Conservation (phyloP, 2,797 vertebrate genomes). For the Rachycentron canadum region DNA sequence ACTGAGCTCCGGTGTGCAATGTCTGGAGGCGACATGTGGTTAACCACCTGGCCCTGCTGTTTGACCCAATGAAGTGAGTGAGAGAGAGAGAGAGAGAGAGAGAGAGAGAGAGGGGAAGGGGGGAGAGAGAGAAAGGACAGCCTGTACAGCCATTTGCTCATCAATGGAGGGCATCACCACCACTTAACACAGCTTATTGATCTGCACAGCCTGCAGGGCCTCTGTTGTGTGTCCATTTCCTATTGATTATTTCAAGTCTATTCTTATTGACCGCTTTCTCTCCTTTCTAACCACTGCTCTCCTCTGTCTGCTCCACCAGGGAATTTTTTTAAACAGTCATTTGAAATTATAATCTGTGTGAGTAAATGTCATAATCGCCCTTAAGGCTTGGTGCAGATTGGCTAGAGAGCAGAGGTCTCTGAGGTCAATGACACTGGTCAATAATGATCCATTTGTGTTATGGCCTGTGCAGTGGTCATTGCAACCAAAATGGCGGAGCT, state of each 20-base stretch:
- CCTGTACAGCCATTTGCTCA: slow-evolving; percentile 86
- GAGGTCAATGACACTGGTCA: slow-evolving; percentile 82
- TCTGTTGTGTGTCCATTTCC: slow-evolving; percentile 88
- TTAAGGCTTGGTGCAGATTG: slow-evolving; percentile 83
- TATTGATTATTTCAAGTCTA: slow-evolving; percentile 90
- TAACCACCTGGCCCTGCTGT: slow-evolving; percentile 87
- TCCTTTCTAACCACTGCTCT: slow-evolving; percentile 69
- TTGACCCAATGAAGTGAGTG: slow-evolving; percentile 83
- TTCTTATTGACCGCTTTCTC: slow-evolving; percentile 83
- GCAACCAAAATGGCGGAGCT: slow-evolving; percentile 56
- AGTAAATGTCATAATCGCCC: slow-evolving; percentile 91
- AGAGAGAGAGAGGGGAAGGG: slow-evolving; percentile 12
- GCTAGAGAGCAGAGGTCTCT: slow-evolving; percentile 82
- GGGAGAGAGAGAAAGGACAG: slow-evolving; percentile 63
- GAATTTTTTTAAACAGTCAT: slow-evolving; percentile 87
- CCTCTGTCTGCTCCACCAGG: slow-evolving; percentile 75
- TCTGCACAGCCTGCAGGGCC: slow-evolving; percentile 82
- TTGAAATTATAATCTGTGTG: slow-evolving; percentile 90
- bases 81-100: slow-evolving; percentile 37
- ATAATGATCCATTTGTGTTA: slow-evolving; percentile 83
- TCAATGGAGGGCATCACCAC: slow-evolving; percentile 87
- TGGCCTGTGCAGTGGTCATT: slow-evolving; percentile 50
- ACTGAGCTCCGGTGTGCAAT: slow-evolving; percentile 66
- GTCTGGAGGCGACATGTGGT: slow-evolving; percentile 84
- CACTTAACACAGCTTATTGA: slow-evolving; percentile 91